Evolutionary conservation across 2,113 vertebrate species (phyloP), one percentile per base, ranked within the genome.

Genomic region (Otocyon megalotis): DNA sequence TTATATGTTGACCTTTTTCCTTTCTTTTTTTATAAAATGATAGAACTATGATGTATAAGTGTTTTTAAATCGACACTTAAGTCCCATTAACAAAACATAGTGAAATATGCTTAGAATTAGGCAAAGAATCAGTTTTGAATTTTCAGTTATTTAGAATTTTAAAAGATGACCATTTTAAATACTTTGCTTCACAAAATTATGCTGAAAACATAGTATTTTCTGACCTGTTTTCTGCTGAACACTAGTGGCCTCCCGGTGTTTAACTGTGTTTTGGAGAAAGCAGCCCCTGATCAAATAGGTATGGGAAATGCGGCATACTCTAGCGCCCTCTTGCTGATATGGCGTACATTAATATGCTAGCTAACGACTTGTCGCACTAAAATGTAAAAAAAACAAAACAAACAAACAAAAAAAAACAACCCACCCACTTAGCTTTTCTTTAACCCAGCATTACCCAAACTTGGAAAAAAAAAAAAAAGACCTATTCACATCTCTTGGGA

Each of bases 191-290:
- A 82, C 63, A 67, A 95, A 89, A 88, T 95, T 24, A 53, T 95
- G 88, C 37, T 76, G 62, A 58, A 90, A 67, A 67, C 28, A 74
- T 88, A 60, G 54, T 88, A 28, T 56, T 65, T n/a, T 87, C 56
- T 32, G 28, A 19, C n/a, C 71, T 89, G 43, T 96, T 96, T 97
- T 87, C 56, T 11, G 0, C 65, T 53, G 71, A 95, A 62, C 67
- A 30, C 79, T 85, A 54, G 65, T 67, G 81, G 15, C 77, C 37
- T 91, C 60, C 81, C 19, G 4, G 79, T 37, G 56, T 82, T 94
- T 94, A 74, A 80, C 83, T 90, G 13, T 85, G 91, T 79, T 93
- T 35, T 86, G 43, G 65, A 86, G 93, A 94, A 97, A 95, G 80
- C 86, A 74, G 90, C 63, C 60, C 71, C 72, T 74, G 72, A 74